Conservation (phyloP, 1,140 invertebrate species). For the Tetraneura akinire region DNA sequence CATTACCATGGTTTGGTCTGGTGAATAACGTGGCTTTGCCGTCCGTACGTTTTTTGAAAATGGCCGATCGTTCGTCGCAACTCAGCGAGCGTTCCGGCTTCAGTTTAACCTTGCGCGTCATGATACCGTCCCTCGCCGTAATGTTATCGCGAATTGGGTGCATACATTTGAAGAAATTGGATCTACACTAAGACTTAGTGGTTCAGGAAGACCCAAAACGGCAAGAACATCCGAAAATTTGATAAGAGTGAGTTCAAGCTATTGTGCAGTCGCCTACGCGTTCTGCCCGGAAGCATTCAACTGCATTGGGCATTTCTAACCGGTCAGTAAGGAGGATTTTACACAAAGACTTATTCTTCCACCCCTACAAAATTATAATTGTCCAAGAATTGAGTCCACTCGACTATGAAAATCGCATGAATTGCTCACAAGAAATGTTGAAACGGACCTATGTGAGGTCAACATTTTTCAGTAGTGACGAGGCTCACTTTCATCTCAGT, state of each 20-base stretch:
- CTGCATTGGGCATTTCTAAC: background rate
- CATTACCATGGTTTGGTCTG: constrained; percentile 16
- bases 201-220: constrained; percentile 1
- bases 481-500: background rate
- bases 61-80: background rate
- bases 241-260: background rate
- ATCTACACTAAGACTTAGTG: background rate
- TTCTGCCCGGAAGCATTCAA: constrained; percentile 6
- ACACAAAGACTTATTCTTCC: constrained; percentile 4
- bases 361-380: constrained; percentile 15
- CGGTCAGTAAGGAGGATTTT: constrained; percentile 5
- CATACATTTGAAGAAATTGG: constrained; percentile 1
- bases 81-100: background rate
- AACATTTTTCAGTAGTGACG: background rate
- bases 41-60: constrained; percentile 22
- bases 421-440: too few species aligned
- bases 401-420: too few species aligned
- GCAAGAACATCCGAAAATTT: constrained; percentile 4
- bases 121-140: background rate
- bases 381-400: too few species aligned
- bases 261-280: background rate
- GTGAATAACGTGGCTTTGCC: background rate
- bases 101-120: background rate
- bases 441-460: too few species aligned
- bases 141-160: background rate